phyloP scores from a whole-genome alignment of 2,888 invertebrate species.

The Apamea crenata region DNA sequence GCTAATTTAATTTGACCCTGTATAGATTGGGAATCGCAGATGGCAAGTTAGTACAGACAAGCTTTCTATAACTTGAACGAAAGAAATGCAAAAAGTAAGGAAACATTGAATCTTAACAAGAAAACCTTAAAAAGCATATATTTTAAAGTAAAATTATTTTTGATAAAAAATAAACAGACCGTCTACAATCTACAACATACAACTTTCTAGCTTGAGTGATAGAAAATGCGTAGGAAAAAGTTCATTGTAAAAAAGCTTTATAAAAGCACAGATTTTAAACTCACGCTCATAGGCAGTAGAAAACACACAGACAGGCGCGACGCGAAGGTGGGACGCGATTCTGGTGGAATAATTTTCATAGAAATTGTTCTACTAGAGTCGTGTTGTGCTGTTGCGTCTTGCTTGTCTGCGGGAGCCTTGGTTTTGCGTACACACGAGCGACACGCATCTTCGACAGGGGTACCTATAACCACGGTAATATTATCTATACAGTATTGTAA shows the following conservation, averaged over 20 bases:
- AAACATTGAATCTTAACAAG: background rate
- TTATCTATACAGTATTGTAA: no score
- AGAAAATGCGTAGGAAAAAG: background rate
- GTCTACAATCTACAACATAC: no score
- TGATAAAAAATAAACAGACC: no score
- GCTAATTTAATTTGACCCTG: no score
- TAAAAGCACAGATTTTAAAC: slow-evolving; percentile 40
- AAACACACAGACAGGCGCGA: slow-evolving; percentile 5
- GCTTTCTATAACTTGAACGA: background rate
- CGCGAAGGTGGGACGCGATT: background rate
- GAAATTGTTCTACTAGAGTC: background rate
- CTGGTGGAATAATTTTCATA: background rate
- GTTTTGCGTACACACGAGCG: background rate
- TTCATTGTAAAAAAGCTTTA: background rate
- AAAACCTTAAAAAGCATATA: background rate
- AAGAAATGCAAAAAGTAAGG: background rate
- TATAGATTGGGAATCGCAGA: slow-evolving; percentile 7
- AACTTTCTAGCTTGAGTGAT: background rate
- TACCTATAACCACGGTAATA: no score
- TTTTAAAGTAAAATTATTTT: background rate
- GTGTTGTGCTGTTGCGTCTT: background rate
- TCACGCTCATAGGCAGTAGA: slow-evolving; percentile 35
- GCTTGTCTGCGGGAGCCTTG: background rate
- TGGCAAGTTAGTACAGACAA: background rate
- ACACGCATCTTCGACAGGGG: no score